Percentiles rank a stretch among this genome's conserved stretches.
Evolutionary conservation across 2,888 invertebrate species (phyloP).

Genomic region (Dione juno): DNA sequence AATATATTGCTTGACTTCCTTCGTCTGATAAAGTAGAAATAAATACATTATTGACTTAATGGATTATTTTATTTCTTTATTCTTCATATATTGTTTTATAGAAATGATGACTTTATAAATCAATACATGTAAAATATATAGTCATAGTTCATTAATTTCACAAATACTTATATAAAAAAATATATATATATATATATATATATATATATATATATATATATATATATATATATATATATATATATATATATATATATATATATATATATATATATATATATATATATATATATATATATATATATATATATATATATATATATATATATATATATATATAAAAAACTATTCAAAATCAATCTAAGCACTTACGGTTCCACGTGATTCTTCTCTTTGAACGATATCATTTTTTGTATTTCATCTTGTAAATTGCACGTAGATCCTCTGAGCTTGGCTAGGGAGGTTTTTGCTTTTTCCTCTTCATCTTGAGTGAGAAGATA

Average conservation of each 20-base stretch:
- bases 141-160: too few relatives aligned
- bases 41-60: neutral
- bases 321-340: neutral
- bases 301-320: too few relatives aligned
- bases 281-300: neutral
- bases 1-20: neutral
- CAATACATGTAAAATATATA: too few relatives aligned
- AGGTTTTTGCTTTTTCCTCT: conserved; percentile 83
- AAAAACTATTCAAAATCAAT: neutral
- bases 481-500: conserved; percentile 85
- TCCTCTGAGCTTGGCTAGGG: conserved; percentile 84
- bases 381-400: conserved; percentile 85
- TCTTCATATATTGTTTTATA: neutral
- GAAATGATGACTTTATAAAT: neutral
- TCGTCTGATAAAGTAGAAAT: conserved; percentile 1
- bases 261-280: neutral
- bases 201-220: neutral
- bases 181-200: neutral
- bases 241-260: neutral
- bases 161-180: too few relatives aligned
- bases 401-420: conserved; percentile 84
- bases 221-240: neutral
- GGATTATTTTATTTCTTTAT: neutral
- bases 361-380: conserved; percentile 76
- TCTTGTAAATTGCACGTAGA: conserved; percentile 85